A percentile compares a stretch with the other conserved stretches of the same genome.
These are phyloP conservation scores for Ypsolopha sequella DNA, from an alignment of 2,888 invertebrate species.

Conservation along the genomic window DNA sequence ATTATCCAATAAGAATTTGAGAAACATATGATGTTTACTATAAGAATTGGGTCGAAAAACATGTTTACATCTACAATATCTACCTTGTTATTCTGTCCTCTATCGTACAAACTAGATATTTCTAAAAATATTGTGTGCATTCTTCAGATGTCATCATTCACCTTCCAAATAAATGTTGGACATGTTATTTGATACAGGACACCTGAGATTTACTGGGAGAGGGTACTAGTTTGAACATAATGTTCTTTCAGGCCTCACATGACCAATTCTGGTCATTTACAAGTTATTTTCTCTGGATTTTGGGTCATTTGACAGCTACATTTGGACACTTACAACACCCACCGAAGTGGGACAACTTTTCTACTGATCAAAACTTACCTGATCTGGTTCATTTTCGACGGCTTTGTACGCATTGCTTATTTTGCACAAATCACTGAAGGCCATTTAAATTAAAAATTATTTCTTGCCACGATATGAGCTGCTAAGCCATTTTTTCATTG, in stretches of 20 bases:
- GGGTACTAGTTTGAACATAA: slow-evolving; percentile 6
- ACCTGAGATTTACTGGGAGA: slow-evolving; percentile 6
- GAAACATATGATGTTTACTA: too few species aligned
- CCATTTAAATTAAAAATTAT: slow-evolving; percentile 69
- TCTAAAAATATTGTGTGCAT: slow-evolving; percentile 67
- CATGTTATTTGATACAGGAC: slow-evolving; percentile 7
- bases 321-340: slow-evolving; percentile 52
- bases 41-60: slow-evolving; percentile 16
- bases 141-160: slow-evolving; percentile 58
- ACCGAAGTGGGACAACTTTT: slow-evolving; percentile 42
- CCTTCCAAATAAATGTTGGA: slow-evolving; percentile 18
- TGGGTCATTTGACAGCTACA: slow-evolving; percentile 62
- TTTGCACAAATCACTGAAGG: slow-evolving; percentile 70
- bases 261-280: slow-evolving; percentile 29
- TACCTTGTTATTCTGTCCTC: slow-evolving; percentile 56
- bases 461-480: slow-evolving; percentile 66
- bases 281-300: slow-evolving; percentile 49
- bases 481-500: slow-evolving; percentile 70
- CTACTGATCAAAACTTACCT: slow-evolving; percentile 47
- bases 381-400: slow-evolving; percentile 66
- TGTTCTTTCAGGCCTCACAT: slow-evolving; percentile 11
- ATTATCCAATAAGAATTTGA: too few species aligned
- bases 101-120: slow-evolving; percentile 57
- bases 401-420: slow-evolving; percentile 65
- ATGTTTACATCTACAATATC: slow-evolving; percentile 21